phyloP scores from a whole-genome alignment of 2,797 vertebrate species.

The Pyrocephalus nanus region DNA sequence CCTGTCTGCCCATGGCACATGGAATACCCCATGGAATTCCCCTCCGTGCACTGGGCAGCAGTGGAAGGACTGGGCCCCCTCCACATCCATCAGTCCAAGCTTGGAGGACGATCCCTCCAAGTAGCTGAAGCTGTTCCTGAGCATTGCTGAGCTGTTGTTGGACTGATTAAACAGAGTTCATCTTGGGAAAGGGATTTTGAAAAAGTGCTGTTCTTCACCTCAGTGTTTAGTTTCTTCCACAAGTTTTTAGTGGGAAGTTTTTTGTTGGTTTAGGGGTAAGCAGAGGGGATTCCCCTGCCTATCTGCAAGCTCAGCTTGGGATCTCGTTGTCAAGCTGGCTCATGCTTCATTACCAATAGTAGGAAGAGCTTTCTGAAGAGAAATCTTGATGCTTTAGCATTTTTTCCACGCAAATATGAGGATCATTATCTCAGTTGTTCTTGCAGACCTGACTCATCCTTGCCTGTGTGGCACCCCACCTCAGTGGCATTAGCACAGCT shows the following conservation, averaged over 20 bases:
- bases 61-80: background rate
- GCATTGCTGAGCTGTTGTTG: background rate
- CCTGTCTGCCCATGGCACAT: background rate
- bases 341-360: background rate
- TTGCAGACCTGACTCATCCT: background rate
- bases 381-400: background rate
- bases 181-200: background rate
- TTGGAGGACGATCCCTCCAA: rapidly evolving
- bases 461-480: background rate
- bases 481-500: background rate
- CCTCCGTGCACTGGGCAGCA: background rate
- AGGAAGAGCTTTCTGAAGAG: background rate
- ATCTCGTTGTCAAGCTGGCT: background rate
- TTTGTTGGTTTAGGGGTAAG: background rate
- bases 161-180: background rate
- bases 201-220: background rate
- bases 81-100: background rate
- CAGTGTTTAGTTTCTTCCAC: background rate
- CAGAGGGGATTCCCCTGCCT: background rate
- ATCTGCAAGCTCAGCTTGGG: background rate
- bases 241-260: background rate
- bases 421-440: background rate
- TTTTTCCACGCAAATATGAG: background rate
- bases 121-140: background rate
- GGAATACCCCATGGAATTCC: no score